phyloP scores from a whole-genome alignment of 2,797 vertebrate genomes.

The Anguilla megastoma region DNA sequence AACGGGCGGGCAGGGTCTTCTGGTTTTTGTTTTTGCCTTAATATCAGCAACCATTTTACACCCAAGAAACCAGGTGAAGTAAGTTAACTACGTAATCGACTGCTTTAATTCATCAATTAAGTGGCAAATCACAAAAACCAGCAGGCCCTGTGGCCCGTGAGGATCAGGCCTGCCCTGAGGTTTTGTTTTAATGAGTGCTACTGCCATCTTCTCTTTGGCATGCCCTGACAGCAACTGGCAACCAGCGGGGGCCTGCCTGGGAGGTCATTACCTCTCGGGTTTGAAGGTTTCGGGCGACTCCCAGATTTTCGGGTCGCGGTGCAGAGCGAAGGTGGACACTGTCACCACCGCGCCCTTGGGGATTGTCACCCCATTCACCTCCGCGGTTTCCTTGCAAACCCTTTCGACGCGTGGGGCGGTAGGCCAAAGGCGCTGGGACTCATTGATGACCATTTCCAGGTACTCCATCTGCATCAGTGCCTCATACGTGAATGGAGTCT shows the following conservation, averaged over 20 bases:
- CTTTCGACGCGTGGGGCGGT: slow-evolving; percentile 57
- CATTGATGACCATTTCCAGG: slow-evolving; percentile 73
- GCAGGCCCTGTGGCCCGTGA: too few species aligned
- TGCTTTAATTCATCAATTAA: too few species aligned
- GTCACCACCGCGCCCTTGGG: slow-evolving; percentile 55
- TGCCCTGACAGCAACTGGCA: slow-evolving; percentile 39
- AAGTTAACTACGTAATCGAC: too few species aligned
- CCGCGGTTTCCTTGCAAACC: slow-evolving; percentile 66
- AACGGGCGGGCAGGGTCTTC: too few species aligned
- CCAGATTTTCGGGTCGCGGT: slow-evolving; percentile 55
- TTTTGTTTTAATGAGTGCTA: background rate
- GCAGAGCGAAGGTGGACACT: slow-evolving; percentile 51
- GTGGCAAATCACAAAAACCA: too few species aligned
- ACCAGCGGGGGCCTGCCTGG: background rate
- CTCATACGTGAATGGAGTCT: slow-evolving; percentile 60
- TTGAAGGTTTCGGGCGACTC: slow-evolving; percentile 67
- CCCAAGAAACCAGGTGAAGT: too few species aligned
- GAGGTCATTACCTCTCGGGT: slow-evolving; percentile 68
- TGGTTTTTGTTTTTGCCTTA: too few species aligned
- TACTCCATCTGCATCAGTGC: slow-evolving; percentile 72
- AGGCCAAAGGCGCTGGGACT: slow-evolving; percentile 67
- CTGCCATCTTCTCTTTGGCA: background rate
- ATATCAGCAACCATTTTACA: too few species aligned
- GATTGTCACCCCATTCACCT: slow-evolving; percentile 67
- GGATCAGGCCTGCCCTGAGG: background rate